Percentiles rank a stretch among this genome's conserved stretches.
These are phyloP conservation scores for Chloropsis hardwickii DNA, from an alignment of 2,113 vertebrate genomes.

Conservation along the genomic window DNA sequence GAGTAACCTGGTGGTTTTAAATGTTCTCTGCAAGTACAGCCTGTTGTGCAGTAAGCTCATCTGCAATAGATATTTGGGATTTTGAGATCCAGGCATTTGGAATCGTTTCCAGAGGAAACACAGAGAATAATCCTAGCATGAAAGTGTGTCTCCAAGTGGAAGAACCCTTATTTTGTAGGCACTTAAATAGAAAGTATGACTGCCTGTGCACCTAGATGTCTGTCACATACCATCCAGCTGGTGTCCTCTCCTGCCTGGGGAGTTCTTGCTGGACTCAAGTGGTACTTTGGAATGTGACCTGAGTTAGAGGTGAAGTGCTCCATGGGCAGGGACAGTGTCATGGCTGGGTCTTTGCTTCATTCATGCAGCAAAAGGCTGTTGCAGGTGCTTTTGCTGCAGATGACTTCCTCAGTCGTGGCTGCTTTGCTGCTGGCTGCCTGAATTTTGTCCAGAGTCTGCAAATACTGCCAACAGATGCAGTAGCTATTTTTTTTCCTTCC, in stretches of 20 bases:
- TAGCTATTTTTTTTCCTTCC: not conserved
- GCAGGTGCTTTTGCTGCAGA: not conserved
- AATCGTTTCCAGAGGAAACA: not conserved
- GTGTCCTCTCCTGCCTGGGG: not conserved
- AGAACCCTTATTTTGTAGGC: not conserved
- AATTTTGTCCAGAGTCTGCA: not conserved
- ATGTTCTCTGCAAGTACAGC: not conserved
- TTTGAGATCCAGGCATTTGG: not conserved
- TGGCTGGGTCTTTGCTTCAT: not conserved
- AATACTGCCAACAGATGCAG: not conserved
- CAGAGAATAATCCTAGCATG: not conserved
- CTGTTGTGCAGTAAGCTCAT: not conserved
- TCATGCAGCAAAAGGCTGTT: not conserved
- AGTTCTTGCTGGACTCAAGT: not conserved
- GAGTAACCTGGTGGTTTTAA: not conserved
- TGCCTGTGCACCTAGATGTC: rapidly evolving
- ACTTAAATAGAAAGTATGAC: not conserved
- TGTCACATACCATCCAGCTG: not conserved
- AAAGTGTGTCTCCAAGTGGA: not conserved
- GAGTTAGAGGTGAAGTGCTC: not conserved
- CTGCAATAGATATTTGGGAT: not conserved
- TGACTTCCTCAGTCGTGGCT: not conserved
- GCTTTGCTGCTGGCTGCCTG: not conserved
- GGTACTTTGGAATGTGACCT: not conserved
- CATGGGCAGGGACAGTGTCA: not conserved